Percentiles rank a stretch among this genome's conserved stretches.
Conservation (phyloP, 92 coral and sea anemone genomes). For the Heliopora coerulea region DNA sequence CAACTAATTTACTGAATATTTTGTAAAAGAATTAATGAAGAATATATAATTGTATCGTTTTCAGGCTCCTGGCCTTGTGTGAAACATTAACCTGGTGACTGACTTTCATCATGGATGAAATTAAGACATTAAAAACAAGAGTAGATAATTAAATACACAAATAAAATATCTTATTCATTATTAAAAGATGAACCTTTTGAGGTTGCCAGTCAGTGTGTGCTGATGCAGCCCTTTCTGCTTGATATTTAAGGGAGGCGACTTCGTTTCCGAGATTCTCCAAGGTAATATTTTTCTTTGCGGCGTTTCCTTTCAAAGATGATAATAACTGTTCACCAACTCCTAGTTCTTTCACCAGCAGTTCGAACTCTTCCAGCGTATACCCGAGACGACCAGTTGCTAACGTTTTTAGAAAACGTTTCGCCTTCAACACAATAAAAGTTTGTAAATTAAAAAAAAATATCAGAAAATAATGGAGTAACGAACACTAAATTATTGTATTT, state of each 20-base stretch:
- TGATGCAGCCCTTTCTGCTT: background rate
- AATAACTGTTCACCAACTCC: slow-evolving; percentile 11
- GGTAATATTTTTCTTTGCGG: background rate
- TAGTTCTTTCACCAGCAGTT: background rate
- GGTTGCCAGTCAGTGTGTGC: slow-evolving; percentile 27
- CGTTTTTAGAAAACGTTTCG: background rate
- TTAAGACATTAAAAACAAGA: background rate
- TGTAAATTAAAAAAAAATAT: background rate
- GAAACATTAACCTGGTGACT: no score
- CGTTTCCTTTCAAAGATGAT: background rate
- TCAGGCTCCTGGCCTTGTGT: no score
- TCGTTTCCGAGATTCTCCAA: slow-evolving; percentile 4
- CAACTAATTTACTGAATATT: no score
- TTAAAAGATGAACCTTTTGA: background rate
- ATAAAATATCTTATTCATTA: background rate
- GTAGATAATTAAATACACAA: background rate
- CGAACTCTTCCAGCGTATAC: slow-evolving; percentile 2
- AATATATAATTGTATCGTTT: no score
- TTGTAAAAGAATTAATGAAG: no score
- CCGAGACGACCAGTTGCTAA: slow-evolving; percentile 6
- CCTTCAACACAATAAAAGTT: background rate
- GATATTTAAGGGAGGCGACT: background rate
- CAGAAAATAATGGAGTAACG: background rate
- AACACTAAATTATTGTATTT: no score
- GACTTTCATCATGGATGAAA: no score